Evolutionary conservation across 2,113 vertebrate species (phyloP), one percentile per base, ranked within the genome.

Genomic region (Apteryx owenii): DNA sequence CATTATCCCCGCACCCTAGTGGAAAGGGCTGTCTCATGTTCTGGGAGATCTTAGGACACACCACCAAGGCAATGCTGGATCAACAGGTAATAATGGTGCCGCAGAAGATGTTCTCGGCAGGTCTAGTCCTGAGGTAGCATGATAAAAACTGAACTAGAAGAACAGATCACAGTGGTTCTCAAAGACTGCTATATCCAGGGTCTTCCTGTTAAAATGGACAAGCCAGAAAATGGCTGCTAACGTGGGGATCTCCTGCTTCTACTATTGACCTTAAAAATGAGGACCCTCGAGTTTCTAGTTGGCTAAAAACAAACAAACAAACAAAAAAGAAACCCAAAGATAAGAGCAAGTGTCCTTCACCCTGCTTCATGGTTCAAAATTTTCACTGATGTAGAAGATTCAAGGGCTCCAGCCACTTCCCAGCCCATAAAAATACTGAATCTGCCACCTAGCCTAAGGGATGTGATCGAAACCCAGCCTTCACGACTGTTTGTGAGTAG

Each of bases 1-100:
- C 10, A 7, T 79, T 46, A 89, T 14, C 10, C 25, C 36, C 71
- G 64, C 16, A 31, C 0, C 0, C 8, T 19, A 9, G 5, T n/a
- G 31, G 51, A 84, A 86, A 71, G 6, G 15, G 8, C 48, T 71
- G 50, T 54, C 25, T 65, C 10, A 16, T 2, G 0, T 84, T 81
- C 71, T 75, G 72, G 33, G 50, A 15, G 7, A 17, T 31, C 40
- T 18, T 78, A 62, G 64, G 60, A 29, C n/a, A 31, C 0, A 3
- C 16, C 78, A n/a, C 25, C 46, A 21, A 79, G 46, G 68, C 51
- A 46, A 19, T 51, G 40, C 15, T 91, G 70, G 60, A 25, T 66
- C 38, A 53, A 22, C 28, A 94, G 21, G 7, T 60, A 61, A 18
- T 48, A n/a, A 3, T 9, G 26, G 5, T 87, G 81, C 29, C 51